Base-by-base conservation (phyloP, 2,113 vertebrate species). In the Pampusana beccarii region DNA sequence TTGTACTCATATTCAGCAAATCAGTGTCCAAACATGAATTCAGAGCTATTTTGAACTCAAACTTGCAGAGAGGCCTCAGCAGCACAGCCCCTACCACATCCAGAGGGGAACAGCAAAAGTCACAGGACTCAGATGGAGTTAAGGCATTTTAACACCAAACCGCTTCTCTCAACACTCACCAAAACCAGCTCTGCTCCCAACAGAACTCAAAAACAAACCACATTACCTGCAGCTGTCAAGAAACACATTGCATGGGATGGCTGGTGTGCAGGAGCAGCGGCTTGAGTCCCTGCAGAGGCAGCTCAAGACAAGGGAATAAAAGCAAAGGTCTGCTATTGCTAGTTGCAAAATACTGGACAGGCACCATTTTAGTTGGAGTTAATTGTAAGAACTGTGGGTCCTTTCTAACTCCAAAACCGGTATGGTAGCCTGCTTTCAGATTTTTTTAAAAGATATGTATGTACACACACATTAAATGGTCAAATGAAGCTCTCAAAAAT, bases 111-210 rank as follows among this genome's bases (percentile, higher is more conserved):
- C 1, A 1, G 46, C 42, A 44, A 36, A 67, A 86, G 36, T 13
- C 0, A 0, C 1, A 3, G 3, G 34, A 20, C 31, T 44, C 1
- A 0, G 14, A 51, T 1, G 1, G 42, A 44, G 17, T 18, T 29
- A 26, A 34, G 23, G 23, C 31, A 31, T 14, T 36, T 14, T 21
- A 66, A 50, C 2, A 1, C 50, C 29, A 44, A 66, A 5, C 38
- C 0, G 1, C 38, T 13, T 38, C 23, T 48, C n/a, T 3, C 72
- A 21, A 42, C 3, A 0, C 38, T 46, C 46, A 16, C 44, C 20
- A 1, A 33, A 61, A 5, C 36, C 50, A 40, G 56, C 0, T 0
- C 57, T 11, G 46, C 64, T 66, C 57, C 42, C 5, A 2, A 40
- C 3, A 24, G 24, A 16, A 7, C 56, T n/a, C 56, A 5, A 1